These are phyloP conservation scores for Syrmaticus mikado DNA, from an alignment of 2,113 vertebrate species.

Conservation along the genomic window DNA sequence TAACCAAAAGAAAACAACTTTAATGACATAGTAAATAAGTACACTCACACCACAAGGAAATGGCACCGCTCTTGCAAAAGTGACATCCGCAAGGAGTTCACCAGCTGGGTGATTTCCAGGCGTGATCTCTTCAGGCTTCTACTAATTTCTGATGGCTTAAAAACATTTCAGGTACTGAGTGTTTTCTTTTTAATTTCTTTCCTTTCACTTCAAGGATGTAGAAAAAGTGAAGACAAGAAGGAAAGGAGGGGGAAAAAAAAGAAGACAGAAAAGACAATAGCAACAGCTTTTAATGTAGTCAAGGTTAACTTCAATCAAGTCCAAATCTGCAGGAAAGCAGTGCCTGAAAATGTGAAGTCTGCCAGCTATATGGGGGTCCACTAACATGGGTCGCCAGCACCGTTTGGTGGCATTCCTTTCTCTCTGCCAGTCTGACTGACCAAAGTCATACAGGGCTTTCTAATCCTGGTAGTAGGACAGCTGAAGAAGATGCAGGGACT, in stretches of 20 bases:
- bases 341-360: not conserved
- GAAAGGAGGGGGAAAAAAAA: not conserved
- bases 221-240: not conserved
- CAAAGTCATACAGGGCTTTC: not conserved
- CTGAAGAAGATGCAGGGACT: not conserved
- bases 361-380: accelerated
- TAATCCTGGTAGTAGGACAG: not conserved
- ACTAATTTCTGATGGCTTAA: not conserved
- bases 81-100: constrained; percentile 1
- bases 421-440: not conserved
- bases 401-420: not conserved
- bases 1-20: constrained; percentile 47
- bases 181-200: constrained; percentile 63
- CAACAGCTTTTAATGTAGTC: not conserved
- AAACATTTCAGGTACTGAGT: constrained; percentile 27
- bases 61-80: not conserved
- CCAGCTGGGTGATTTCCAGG: constrained; percentile 57
- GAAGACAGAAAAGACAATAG: not conserved
- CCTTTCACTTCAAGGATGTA: not conserved
- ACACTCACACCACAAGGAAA: constrained; percentile 42
- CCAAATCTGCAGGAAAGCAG: not conserved
- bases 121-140: constrained; percentile 32
- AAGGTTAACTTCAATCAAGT: not conserved
- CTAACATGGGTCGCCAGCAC: not conserved
- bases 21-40: constrained; percentile 61